Percentiles rank a stretch among this genome's conserved stretches.
Conservation (phyloP, 2,113 vertebrate genomes). For the Aspidoscelis tigris region DNA sequence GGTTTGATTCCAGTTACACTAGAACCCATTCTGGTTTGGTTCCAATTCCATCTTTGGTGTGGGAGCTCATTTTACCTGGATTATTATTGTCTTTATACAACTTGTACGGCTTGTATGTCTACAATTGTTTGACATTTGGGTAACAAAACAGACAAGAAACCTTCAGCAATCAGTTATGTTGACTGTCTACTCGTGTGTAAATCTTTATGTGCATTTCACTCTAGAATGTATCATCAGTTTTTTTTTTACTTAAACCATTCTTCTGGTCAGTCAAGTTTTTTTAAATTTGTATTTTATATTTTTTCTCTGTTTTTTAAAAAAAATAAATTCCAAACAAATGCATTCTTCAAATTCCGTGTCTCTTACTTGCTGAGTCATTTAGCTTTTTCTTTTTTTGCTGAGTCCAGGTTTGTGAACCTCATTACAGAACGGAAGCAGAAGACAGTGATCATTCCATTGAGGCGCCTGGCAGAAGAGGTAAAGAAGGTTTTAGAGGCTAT, state of each 20-base stretch:
- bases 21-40: background rate
- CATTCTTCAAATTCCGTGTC: background rate
- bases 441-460: conserved; percentile 77
- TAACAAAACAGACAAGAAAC: too few relatives aligned
- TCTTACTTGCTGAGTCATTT: background rate
- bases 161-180: too few relatives aligned
- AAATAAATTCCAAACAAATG: background rate
- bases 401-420: conserved; percentile 87
- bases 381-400: conserved; percentile 25
- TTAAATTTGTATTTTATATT: too few relatives aligned
- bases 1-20: background rate
- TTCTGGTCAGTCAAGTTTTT: too few relatives aligned
- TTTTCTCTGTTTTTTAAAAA: background rate
- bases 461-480: conserved; percentile 86
- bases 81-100: too few relatives aligned
- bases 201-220: too few relatives aligned
- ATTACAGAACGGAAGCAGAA: conserved; percentile 92
- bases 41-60: background rate
- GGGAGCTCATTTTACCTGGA: too few relatives aligned
- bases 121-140: too few relatives aligned
- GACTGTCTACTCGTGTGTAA: too few relatives aligned
- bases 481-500: background rate
- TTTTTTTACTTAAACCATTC: too few relatives aligned
- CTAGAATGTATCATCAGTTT: too few relatives aligned
- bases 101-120: too few relatives aligned